Conservation (phyloP, 2,888 invertebrate genomes). For the Sisyra terminalis region DNA sequence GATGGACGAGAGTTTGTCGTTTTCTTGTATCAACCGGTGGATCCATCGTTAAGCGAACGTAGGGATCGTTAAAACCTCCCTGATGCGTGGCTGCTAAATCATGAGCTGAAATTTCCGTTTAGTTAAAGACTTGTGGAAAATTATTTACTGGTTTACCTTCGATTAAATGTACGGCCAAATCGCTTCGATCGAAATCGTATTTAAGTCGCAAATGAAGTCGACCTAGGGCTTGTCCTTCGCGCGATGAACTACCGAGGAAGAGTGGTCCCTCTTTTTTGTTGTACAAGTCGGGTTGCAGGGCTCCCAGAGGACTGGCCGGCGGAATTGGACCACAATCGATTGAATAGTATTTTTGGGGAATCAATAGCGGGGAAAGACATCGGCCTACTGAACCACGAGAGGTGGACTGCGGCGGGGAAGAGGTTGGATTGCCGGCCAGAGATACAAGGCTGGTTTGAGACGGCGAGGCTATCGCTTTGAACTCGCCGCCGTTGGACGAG, state of each 20-base stretch:
- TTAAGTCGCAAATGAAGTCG: constrained; percentile 69
- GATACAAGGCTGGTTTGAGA: constrained; percentile 59
- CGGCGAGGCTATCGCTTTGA: constrained; percentile 39
- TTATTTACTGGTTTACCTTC: constrained; percentile 42
- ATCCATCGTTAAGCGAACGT: constrained; percentile 60
- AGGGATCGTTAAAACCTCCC: constrained; percentile 81
- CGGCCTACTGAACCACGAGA: constrained; percentile 24
- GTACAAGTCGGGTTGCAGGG: constrained; percentile 77
- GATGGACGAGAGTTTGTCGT: constrained; percentile 69
- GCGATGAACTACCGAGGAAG: constrained; percentile 43
- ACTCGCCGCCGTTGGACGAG: constrained; percentile 25
- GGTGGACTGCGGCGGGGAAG: background rate
- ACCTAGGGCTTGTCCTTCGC: constrained; percentile 53
- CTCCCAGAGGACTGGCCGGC: constrained; percentile 50
- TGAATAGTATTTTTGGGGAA: constrained; percentile 38
- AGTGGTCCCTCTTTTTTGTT: constrained; percentile 64
- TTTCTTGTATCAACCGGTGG: constrained; percentile 75
- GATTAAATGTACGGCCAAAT: constrained; percentile 79
- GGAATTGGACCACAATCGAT: constrained; percentile 29
- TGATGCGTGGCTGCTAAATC: constrained; percentile 70
- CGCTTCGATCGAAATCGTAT: constrained; percentile 81
- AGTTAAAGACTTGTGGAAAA: background rate
- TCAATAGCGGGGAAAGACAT: constrained; percentile 61
- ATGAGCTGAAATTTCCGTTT: constrained; percentile 39
- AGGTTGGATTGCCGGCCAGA: constrained; percentile 25